Evolutionary conservation across 2,113 vertebrate species (phyloP), one percentile per base, ranked within the genome.

Genomic region (Pseudopodoces humilis): DNA sequence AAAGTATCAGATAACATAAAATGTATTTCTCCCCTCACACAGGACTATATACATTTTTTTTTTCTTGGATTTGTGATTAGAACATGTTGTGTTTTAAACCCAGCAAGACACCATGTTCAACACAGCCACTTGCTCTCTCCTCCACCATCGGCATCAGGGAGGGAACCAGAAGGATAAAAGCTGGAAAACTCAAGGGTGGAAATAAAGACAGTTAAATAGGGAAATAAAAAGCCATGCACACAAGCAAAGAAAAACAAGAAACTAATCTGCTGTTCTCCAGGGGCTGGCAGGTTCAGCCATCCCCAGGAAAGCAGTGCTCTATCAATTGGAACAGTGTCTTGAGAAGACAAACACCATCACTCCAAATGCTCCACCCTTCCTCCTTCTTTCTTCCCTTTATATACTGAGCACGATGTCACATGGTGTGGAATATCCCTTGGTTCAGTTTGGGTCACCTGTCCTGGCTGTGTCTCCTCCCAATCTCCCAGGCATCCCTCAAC

Each of bases 301-400:
- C 11, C 20, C 9, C 39, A 46, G 67, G 4, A 46, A 7, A 82
- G 20, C 46, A 67, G 13, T 12, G 30, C 16, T 17, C 46, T 7
- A 18, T 46, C 39, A 52, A 5, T 2, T 24, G 5, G 30, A 81
- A 65, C 12, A 15, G 27, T 10, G 25, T 39, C 62, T 68, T 21
- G 5, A 7, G 5, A 75, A 75, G 14, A 75, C 16, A n/a, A 60
- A 68, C 0, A 0, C 5, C 12, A 55, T 31, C 21, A 19, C 12
- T 62, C 13, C 16, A 41, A 68, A 53, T 8, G 12, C 4, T 27
- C 49, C 33, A 20, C 9, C 10, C 18, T 50, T 64, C 59, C 13
- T 59, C 16, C 9, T 53, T 52, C 47, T 79, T 79, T 22, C 11
- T 11, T 17, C 9, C 2, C n/a, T 16, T 55, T 27, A 76, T 15